Evolutionary conservation across 2,888 invertebrate species (phyloP).

Genomic region (Epistrophe grossulariae): DNA sequence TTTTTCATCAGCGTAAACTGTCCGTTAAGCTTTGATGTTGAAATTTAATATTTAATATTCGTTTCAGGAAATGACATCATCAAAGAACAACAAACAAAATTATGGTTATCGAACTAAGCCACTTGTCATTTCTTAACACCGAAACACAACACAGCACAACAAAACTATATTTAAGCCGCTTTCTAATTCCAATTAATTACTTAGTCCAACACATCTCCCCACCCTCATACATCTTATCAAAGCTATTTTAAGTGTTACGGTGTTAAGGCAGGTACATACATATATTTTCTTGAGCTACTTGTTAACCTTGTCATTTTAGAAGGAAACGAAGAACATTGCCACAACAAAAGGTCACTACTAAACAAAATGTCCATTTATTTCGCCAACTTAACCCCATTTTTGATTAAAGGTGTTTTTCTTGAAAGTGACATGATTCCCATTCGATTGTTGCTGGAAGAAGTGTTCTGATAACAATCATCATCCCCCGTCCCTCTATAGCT

Average conservation of each 20-base stretch:
- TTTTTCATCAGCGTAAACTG: too few species aligned
- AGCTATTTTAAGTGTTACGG: background rate
- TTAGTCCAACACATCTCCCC: slow-evolving; percentile 29
- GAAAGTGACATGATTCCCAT: slow-evolving; percentile 69
- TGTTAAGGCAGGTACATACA: background rate
- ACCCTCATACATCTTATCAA: background rate
- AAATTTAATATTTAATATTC: too few species aligned
- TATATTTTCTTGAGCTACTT: slow-evolving; percentile 37
- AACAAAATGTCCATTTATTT: slow-evolving; percentile 60
- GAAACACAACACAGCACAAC: background rate
- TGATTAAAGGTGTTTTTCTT: slow-evolving; percentile 69
- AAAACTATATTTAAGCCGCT: slow-evolving; percentile 15
- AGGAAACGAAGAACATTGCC: slow-evolving; percentile 31
- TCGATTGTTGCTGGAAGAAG: slow-evolving; percentile 53
- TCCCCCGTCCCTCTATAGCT: background rate
- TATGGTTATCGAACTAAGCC: background rate
- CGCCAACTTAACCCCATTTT: slow-evolving; percentile 58
- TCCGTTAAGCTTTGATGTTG: too few species aligned
- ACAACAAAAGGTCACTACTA: slow-evolving; percentile 59
- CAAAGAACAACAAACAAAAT: background rate
- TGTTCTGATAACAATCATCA: slow-evolving; percentile 49
- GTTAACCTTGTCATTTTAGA: slow-evolving; percentile 72
- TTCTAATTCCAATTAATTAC: slow-evolving; percentile 65
- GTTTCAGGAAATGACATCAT: too few species aligned
- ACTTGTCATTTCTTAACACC: slow-evolving; percentile 25